A percentile compares a stretch with the other conserved stretches of the same genome.
Evolutionary conservation across 2,797 vertebrate genomes (phyloP).

Genomic region (Lateolabrax maculatus): DNA sequence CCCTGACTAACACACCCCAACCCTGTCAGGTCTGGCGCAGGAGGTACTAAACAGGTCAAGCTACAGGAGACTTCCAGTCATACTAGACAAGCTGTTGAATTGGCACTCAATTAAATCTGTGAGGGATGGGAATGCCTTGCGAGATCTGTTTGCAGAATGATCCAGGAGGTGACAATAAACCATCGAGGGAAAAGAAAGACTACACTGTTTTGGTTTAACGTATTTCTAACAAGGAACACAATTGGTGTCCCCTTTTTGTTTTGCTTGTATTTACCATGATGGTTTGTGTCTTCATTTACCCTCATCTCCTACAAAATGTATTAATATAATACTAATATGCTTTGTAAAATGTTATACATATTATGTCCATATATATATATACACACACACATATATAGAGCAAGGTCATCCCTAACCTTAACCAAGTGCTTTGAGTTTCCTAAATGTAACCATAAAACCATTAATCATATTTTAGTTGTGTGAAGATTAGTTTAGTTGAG

Average conservation of each 20-base stretch:
- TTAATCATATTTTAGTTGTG: neutral
- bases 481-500: neutral
- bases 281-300: neutral
- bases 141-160: slow-evolving; percentile 26
- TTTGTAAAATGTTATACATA: no score
- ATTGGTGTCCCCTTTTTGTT: neutral
- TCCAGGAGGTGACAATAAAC: slow-evolving; percentile 12
- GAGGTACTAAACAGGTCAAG: slow-evolving; percentile 44
- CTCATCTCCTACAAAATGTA: neutral
- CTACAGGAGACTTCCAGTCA: slow-evolving; percentile 16
- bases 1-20: slow-evolving; percentile 23
- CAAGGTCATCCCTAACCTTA: no score
- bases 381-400: no score
- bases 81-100: slow-evolving; percentile 11
- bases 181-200: neutral
- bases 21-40: slow-evolving; percentile 22
- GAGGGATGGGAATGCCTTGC: slow-evolving; percentile 6
- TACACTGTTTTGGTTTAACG: neutral
- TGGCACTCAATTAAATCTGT: slow-evolving; percentile 33
- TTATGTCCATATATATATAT: no score
- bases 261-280: neutral
- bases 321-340: neutral
- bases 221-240: neutral
- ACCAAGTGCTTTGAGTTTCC: neutral
- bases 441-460: neutral